Conservation (phyloP, 2,797 vertebrate genomes). For the Pachyuromys duprasi region DNA sequence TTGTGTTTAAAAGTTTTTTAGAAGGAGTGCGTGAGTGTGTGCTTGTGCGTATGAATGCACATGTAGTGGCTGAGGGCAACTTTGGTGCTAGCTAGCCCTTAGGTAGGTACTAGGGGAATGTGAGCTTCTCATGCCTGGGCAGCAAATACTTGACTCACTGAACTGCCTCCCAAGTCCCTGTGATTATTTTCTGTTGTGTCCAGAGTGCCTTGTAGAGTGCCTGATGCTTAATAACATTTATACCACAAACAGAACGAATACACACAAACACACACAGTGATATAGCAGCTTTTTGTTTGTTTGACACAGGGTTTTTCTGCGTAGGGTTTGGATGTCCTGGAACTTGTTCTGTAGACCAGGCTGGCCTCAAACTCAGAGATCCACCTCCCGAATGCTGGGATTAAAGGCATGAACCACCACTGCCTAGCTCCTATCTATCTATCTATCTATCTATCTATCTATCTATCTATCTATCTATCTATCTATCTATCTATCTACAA, state of each 20-base stretch:
- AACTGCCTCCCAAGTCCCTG: neutral
- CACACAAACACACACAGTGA: neutral
- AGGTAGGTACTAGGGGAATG: no score
- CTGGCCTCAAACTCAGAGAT: no score
- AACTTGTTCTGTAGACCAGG: no score
- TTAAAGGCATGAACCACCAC: no score
- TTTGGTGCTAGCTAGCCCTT: neutral
- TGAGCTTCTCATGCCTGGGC: neutral
- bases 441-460: no score
- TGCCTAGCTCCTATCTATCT: no score
- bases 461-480: neutral
- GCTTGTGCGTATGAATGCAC: neutral
- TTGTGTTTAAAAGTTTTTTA: neutral
- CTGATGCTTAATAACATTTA: conserved; percentile 10
- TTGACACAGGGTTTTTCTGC: no score
- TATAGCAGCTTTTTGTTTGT: neutral
- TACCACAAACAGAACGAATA: neutral
- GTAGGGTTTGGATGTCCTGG: no score
- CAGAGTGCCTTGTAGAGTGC: no score
- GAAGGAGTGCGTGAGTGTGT: neutral
- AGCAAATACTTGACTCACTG: neutral
- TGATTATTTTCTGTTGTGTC: conserved; percentile 16
- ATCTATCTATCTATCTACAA: no score
- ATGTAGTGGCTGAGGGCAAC: neutral
- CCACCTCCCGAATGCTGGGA: no score